Conservation (phyloP, 64 coral and sea anemone genomes). For the Porites lutea region DNA sequence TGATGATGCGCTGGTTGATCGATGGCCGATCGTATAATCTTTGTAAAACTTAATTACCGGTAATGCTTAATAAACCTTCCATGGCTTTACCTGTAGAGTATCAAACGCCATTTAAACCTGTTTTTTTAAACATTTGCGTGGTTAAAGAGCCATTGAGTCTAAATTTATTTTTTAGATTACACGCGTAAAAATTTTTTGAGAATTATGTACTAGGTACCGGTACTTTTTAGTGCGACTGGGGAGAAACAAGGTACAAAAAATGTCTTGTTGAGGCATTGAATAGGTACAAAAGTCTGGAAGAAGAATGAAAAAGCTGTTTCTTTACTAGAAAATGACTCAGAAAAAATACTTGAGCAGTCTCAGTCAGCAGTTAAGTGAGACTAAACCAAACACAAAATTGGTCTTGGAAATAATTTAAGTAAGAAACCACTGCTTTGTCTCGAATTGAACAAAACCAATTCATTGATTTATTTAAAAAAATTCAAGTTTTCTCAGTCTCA, state of each 20-base stretch:
- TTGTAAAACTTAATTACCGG: background rate
- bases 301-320: background rate
- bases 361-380: background rate
- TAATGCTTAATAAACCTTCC: background rate
- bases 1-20: background rate
- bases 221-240: background rate
- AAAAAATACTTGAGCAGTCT: constrained; percentile 3
- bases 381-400: no score
- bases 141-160: constrained; percentile 2
- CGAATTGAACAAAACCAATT: background rate
- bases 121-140: constrained; percentile 5
- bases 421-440: background rate
- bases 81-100: constrained; percentile 3
- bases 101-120: background rate
- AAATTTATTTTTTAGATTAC: background rate
- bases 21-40: background rate
- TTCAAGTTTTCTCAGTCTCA: background rate
- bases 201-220: no score
- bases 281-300: background rate
- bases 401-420: background rate
- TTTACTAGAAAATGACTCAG: background rate
- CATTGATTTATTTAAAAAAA: constrained; percentile 4
- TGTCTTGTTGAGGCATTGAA: background rate
- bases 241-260: background rate
- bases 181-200: background rate